phyloP scores from a whole-genome alignment of 2,888 invertebrate genomes.

The Cerastoderma edule region DNA sequence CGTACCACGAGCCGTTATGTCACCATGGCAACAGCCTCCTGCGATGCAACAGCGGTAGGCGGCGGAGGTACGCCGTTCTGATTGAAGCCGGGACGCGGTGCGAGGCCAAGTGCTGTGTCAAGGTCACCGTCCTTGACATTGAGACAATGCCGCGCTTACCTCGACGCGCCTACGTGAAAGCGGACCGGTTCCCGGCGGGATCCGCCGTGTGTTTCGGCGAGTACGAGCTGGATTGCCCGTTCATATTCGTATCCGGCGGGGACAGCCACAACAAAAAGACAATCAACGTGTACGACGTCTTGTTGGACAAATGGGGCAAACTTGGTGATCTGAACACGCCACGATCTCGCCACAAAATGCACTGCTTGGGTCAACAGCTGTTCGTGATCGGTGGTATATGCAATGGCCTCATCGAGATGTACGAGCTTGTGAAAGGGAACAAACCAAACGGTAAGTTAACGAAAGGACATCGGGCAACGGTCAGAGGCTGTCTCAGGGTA shows the following conservation, averaged over 20 bases:
- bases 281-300: neutral
- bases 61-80: too few relatives aligned
- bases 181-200: neutral
- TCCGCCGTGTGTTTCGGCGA: constrained; percentile 4
- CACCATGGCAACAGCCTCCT: too few relatives aligned
- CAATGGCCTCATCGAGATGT: constrained; percentile 6
- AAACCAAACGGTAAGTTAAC: constrained; percentile 10
- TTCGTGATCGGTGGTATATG: constrained; percentile 5
- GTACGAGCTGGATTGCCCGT: constrained; percentile 1
- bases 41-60: too few relatives aligned
- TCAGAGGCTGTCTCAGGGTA: constrained; percentile 16
- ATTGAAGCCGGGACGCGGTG: too few relatives aligned
- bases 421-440: neutral
- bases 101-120: too few relatives aligned
- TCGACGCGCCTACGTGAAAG: constrained; percentile 1
- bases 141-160: neutral
- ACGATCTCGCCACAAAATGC: constrained; percentile 9
- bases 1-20: too few relatives aligned
- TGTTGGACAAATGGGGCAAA: neutral
- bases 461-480: neutral
- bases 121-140: neutral
- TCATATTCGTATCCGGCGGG: constrained; percentile 3
- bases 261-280: neutral
- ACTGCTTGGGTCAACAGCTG: neutral
- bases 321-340: neutral